A percentile compares a stretch with the other conserved stretches of the same genome.
Conservation (phyloP, 2,797 vertebrate species). For the Trichosurus vulpecula region DNA sequence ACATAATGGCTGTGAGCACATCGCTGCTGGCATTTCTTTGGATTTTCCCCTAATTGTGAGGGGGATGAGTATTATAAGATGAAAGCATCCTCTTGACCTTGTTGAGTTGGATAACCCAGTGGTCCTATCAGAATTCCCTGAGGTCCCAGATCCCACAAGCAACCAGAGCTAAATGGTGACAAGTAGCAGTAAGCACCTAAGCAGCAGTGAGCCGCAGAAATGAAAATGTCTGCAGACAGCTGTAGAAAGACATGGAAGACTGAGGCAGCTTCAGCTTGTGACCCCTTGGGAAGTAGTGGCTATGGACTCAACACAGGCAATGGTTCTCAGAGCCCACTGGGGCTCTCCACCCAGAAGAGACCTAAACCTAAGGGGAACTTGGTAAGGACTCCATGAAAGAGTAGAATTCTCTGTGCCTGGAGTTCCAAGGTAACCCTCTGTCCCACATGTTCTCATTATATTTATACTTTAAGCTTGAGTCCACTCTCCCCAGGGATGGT, state of each 20-base stretch:
- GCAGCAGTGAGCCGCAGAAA: background rate
- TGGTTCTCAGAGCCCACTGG: background rate
- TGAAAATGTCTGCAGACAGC: background rate
- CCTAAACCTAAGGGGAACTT: background rate
- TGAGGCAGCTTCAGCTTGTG: background rate
- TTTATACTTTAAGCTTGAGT: background rate
- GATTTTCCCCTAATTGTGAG: background rate
- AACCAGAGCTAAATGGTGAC: background rate
- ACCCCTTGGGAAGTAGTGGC: background rate
- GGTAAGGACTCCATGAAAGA: background rate
- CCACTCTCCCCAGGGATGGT: background rate
- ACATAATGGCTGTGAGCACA: background rate
- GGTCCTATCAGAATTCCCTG: background rate
- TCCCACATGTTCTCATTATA: background rate
- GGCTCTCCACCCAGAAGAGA: background rate
- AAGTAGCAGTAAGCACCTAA: background rate
- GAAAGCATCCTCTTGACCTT: background rate
- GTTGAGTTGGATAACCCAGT: background rate
- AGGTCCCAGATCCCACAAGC: background rate
- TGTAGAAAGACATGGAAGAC: background rate
- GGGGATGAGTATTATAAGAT: background rate
- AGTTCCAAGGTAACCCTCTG: background rate
- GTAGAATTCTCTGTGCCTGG: background rate
- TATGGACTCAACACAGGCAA: background rate
- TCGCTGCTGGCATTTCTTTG: background rate